Evolutionary conservation across 2,888 invertebrate genomes (phyloP), one percentile per base, ranked within the genome.

Genomic region (Lacanobia oleracea): DNA sequence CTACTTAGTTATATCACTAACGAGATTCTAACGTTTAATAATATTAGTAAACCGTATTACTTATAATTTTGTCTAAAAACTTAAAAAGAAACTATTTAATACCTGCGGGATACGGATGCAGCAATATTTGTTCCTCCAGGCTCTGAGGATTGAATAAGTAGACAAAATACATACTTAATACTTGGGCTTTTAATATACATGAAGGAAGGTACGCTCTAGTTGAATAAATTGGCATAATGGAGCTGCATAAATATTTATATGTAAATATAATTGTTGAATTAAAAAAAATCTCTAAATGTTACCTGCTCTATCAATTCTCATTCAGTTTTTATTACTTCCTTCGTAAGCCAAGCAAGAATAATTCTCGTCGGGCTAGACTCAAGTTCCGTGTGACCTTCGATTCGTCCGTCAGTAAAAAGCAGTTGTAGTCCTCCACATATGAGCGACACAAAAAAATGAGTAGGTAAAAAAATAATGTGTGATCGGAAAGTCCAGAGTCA

Each of bases 401-500:
- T 76, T 81, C 88, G 93, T 91, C 92, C 91, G 89, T 91, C 91
- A 87, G 89, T 88, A 93, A 93, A 93, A 93, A 93, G 92, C 87
- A 88, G 89, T 90, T 87, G 84, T 87, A 88, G 90, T 92, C 91
- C 90, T 90, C 90, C 83, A 87, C 85, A 88, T 84, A 82, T 84
- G 81, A 75, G 77, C 77, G 77, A 83, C 65, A 84, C 72, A 87
- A 84, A 84, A 88, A 88, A 85, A 86, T 74, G 73, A 79, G 77
- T 86, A 88, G 86, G 89, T 87, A 86, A 87, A 73, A 75, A 72
- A 86, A 88, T 86, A 88, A 89, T 88, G 88, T 91, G 89, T 89
- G 90, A 91, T 94, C 94, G 95, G 95, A 94, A 95, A 95, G 95
- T 93, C 95, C 95, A 93, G 92, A 93, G 92, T 87, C 92, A 92